Conservation (phyloP, 2,113 vertebrate species). For the Elgaria multicarinata region DNA sequence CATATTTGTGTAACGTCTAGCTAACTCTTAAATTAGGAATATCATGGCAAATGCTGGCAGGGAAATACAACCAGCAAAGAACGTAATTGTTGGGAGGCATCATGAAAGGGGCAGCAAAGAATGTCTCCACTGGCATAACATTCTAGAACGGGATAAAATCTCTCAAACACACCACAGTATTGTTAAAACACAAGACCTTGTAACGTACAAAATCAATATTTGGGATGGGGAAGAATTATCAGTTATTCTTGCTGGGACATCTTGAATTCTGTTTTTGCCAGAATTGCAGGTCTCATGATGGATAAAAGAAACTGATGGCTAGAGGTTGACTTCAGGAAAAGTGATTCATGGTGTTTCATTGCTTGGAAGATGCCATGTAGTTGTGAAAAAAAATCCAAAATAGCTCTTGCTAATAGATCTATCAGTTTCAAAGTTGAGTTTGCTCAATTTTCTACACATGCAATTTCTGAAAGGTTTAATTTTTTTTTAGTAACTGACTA, state of each 20-base stretch:
- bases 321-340: neutral
- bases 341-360: constrained; percentile 3
- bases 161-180: neutral
- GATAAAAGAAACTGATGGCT: constrained; percentile 12
- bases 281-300: neutral
- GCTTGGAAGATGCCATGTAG: neutral
- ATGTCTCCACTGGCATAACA: neutral
- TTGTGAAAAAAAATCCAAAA: constrained; percentile 18
- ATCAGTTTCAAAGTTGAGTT: neutral
- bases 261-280: neutral
- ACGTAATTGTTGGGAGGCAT: neutral
- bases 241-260: neutral
- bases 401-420: constrained; percentile 4
- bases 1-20: neutral
- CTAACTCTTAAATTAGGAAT: neutral
- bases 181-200: neutral
- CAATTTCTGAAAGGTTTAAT: neutral
- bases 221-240: neutral
- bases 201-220: neutral
- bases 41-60: neutral
- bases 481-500: neutral
- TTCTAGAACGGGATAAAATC: neutral
- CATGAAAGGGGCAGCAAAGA: neutral
- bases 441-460: too few species aligned
- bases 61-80: neutral